Conservation (phyloP, 2,888 invertebrate species). For the Eretmocerus hayati region DNA sequence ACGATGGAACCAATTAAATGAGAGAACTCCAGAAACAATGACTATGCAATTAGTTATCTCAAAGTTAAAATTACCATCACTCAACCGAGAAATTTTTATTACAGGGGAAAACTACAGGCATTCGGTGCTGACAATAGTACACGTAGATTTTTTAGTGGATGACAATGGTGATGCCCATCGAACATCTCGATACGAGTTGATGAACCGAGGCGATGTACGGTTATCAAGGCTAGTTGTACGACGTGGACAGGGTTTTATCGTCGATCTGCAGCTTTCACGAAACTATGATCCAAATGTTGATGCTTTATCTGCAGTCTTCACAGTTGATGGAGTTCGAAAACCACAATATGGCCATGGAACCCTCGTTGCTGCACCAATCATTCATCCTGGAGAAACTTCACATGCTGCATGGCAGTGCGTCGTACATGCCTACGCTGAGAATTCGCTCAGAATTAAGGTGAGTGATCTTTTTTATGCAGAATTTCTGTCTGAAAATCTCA, state of each 20-base stretch:
- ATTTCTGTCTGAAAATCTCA: neutral
- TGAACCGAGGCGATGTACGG: slow-evolving; percentile 52
- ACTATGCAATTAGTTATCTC: no score
- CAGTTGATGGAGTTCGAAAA: slow-evolving; percentile 68
- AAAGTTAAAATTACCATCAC: no score
- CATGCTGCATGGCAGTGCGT: slow-evolving; percentile 68
- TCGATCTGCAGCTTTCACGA: slow-evolving; percentile 67
- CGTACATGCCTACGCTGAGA: slow-evolving; percentile 60
- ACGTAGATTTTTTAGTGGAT: slow-evolving; percentile 65
- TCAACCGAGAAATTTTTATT: no score
- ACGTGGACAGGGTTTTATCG: slow-evolving; percentile 73
- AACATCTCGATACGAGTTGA: slow-evolving; percentile 71
- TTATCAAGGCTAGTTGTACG: slow-evolving; percentile 66
- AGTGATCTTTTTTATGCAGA: slow-evolving; percentile 2
- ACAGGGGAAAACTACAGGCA: slow-evolving; percentile 39
- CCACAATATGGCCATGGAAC: slow-evolving; percentile 77
- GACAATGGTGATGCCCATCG: slow-evolving; percentile 72
- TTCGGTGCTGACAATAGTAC: slow-evolving; percentile 60
- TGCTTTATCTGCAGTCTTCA: slow-evolving; percentile 77
- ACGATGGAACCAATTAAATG: no score
- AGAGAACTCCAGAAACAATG: no score
- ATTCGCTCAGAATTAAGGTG: slow-evolving; percentile 53
- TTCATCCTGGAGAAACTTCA: slow-evolving; percentile 56
- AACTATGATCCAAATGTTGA: slow-evolving; percentile 68
- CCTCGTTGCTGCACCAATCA: slow-evolving; percentile 65